These are phyloP conservation scores for Copidosoma floridanum DNA, from an alignment of 1,140 invertebrate genomes.

Conservation along the genomic window DNA sequence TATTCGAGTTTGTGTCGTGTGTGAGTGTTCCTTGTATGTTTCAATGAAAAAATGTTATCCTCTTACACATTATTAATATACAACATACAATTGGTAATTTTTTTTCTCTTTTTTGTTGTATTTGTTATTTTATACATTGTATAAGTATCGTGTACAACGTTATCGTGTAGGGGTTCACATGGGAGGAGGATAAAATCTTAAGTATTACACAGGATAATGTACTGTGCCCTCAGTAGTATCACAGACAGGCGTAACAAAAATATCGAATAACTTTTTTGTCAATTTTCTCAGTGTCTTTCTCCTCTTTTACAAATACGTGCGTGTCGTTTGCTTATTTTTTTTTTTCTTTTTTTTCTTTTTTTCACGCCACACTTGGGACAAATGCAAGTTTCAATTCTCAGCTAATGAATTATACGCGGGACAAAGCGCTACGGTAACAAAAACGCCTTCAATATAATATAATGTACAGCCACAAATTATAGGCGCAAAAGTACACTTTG, in stretches of 20 bases:
- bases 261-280: conserved; percentile 47
- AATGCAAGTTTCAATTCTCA: too few species aligned
- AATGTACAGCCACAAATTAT: too few species aligned
- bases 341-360: too few species aligned
- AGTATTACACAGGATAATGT: conserved; percentile 43
- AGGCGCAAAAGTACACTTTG: background rate
- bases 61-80: conserved; percentile 9
- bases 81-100: background rate
- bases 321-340: background rate
- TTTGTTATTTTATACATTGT: background rate
- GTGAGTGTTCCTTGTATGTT: too few species aligned
- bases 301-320: background rate
- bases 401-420: too few species aligned
- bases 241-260: conserved; percentile 52
- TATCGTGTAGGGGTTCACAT: background rate
- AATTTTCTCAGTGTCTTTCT: conserved; percentile 9
- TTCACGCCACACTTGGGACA: too few species aligned
- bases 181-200: conserved; percentile 16
- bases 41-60: conserved; percentile 1
- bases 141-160: conserved; percentile 1
- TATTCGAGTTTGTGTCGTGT: too few species aligned
- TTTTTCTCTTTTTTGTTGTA: conserved; percentile 6
- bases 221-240: conserved; percentile 52
- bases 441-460: too few species aligned
- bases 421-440: background rate